Base-by-base conservation (phyloP, 2,888 invertebrate genomes). In the Congeria kusceri region DNA sequence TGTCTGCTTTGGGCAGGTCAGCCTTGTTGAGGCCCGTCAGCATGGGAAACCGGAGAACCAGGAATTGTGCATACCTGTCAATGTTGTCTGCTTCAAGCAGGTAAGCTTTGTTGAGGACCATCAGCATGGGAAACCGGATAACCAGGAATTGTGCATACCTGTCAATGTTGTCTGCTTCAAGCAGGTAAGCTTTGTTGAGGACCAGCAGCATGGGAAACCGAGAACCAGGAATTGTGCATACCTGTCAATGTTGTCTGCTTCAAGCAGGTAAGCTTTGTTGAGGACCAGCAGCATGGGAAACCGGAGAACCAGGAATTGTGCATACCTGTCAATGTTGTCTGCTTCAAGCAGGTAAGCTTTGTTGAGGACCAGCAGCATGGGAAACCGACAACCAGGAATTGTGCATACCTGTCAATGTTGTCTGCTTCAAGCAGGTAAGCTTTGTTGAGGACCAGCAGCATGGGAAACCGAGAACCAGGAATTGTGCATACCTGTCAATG, bases 71-170 rank as follows among this genome's bases (percentile, higher is more conserved):
- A 29, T 66, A 87, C 86, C 83, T 85, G 25, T 73, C 28, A 25
- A 87, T 84, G 62, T 84, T 81, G 1, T 65, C 62, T 46, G 47
- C 65, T 11, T 64, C 68, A 1, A 62, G 56, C 23, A 62, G 58
- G 59, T 89, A 88, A 59, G 80, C 79, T 74, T 89, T 89, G 59
- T 89, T 89, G 29, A 89, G 79, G 13, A 84, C 89, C 64, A 88
- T 69, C 47, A 85, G 71, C 67, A 87, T 86, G 9, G 89, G 89
- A 65, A 89, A 89, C 27, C 89, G 67, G 7, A 87, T n/a, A n/a
- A n/a, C n/a, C n/a, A n/a, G n/a, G n/a, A n/a, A n/a, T n/a, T n/a
- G n/a, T n/a, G n/a, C n/a, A n/a, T 67, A 87, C 86, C 83, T 86
- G n/a, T 73, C 28, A 25, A 87, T 84, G 62, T 84, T 81, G 44